Evolutionary conservation across 2,113 vertebrate genomes (phyloP), one percentile per base, ranked within the genome.

Genomic region (Engraulis encrasicolus): DNA sequence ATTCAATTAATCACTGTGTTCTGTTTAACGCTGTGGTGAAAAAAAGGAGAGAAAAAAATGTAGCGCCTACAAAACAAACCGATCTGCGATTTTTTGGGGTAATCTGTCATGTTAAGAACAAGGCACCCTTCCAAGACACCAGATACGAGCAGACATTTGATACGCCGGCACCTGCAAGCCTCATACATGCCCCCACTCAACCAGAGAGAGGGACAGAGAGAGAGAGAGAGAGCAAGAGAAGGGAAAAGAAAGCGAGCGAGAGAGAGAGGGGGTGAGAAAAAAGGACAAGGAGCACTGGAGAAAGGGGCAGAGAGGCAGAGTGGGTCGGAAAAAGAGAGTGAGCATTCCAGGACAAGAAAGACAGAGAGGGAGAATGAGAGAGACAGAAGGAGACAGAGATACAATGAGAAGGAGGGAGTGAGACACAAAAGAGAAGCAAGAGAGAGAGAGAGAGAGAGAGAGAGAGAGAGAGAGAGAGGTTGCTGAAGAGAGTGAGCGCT

Each of bases 71-170:
- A 66, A 27, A 66, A 66, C 11, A 12, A 66, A 66, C 6, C 9
- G 23, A 12, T 66, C 58, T 14, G 7, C 58, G 14, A n/a, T 27
- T 66, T 66, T 14, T 15, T 15, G 6, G n/a, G n/a, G 1, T 27
- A 27, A 66, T 66, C 58, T 66, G 31, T 66, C 58, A 66, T 66
- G 58, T 14, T 66, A 66, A 9, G 58, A 66, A 66, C 58, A 66
- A 66, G 58, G 58, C 58, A 31, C 58, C 23, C 58, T 66, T 66
- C 58, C 23, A 66, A 66, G 58, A 66, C 58, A 66, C 58, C 58
- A 66, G 58, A 66, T 66, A 66, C 31, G 58, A 66, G 58, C 7
- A 23, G 58, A 66, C 58, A 66, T 31, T 14, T 66, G 58, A 66
- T 66, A 31, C 58, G 23, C n/a, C 58, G 23, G 58, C 58, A 66